These are phyloP conservation scores for Phyllotreta cruciferae DNA, from an alignment of 2,888 invertebrate species.

Conservation along the genomic window DNA sequence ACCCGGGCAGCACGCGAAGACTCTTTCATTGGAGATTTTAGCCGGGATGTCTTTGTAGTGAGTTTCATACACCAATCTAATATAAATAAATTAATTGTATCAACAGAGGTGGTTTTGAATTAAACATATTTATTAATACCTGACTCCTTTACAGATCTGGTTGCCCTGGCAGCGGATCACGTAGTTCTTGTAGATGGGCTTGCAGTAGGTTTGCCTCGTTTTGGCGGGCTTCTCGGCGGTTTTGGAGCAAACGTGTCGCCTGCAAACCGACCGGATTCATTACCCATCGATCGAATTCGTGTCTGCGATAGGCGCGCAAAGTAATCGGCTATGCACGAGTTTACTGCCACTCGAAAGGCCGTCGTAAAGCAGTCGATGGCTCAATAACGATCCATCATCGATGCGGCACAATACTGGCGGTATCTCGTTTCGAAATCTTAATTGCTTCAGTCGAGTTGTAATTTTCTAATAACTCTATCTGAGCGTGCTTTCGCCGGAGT, in stretches of 20 bases:
- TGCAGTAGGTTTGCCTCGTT: slow-evolving; percentile 63
- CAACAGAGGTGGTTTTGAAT: background rate
- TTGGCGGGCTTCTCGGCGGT: slow-evolving; percentile 62
- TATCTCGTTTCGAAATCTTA: slow-evolving; percentile 33
- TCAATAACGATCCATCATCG: slow-evolving; percentile 31
- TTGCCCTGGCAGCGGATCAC: slow-evolving; percentile 62
- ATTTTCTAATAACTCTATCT: slow-evolving; percentile 34
- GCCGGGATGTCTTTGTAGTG: slow-evolving; percentile 62
- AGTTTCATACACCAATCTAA: slow-evolving; percentile 64
- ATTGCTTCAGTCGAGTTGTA: slow-evolving; percentile 27
- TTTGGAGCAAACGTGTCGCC: slow-evolving; percentile 65
- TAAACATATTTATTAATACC: too few relatives aligned
- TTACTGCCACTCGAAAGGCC: too few relatives aligned
- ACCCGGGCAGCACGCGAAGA: slow-evolving; percentile 67
- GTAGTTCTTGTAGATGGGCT: slow-evolving; percentile 64
- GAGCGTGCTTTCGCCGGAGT: too few relatives aligned
- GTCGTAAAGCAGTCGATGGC: slow-evolving; percentile 4
- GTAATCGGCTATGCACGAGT: background rate
- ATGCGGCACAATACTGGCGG: slow-evolving; percentile 17
- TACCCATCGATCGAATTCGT: background rate
- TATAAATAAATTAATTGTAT: slow-evolving; percentile 36
- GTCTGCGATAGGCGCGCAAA: background rate
- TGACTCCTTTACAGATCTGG: slow-evolving; percentile 64
- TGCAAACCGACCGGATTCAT: slow-evolving; percentile 49
- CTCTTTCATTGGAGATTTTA: slow-evolving; percentile 61